Base-by-base conservation (phyloP, 2,797 vertebrate species). In the Astyanax mexicanus region DNA sequence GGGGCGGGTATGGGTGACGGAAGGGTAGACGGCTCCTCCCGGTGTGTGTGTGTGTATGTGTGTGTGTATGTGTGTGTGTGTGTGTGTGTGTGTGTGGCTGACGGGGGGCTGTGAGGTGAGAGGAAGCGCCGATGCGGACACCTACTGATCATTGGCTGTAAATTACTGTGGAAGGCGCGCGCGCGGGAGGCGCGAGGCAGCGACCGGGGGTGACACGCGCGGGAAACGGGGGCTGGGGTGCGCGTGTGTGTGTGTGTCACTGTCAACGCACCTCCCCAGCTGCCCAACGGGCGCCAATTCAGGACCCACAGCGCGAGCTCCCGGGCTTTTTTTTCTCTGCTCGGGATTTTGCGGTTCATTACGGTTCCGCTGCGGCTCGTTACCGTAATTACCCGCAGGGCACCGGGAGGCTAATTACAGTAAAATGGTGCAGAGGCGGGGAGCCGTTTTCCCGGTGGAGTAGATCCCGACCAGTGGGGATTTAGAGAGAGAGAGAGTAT, bases 141-240 rank as follows among this genome's bases (percentile, higher is more conserved):
- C 88, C 86, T 80, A 85, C 90, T 79, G 90, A 83, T 89, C 93
- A 95, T 94, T 95, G 95, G 95, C 92, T 93, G 91, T 83, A 87
- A 87, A 89, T 84, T 84, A 89, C 89, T 86, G 87, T 84, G 88
- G 90, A 87, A 90, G 86, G 69, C 69, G 47, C 69, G 72, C 72
- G 73, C 91, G 80, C 86, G 92, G 86, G 92, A 89, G 91, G 90
- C 93, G 88, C 92, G 87, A 88, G 90, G 92, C 72, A 73, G 82
- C 37, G 75, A 67, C 64, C 69, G 77, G 77, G 65, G 77, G 65
- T 83, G 85, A 84, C 83, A 83, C 78, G 74, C 81, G 80, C 81
- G 79, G 74, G 57, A 21, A 45, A 58, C 37, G n/a, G 42, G 76
- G 81, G 84, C 71, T 74, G 76, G 80, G 67, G 42, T 55, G 75